These are phyloP conservation scores for Chelidonichthys spinosus DNA, from an alignment of 2,797 vertebrate genomes.

Conservation along the genomic window DNA sequence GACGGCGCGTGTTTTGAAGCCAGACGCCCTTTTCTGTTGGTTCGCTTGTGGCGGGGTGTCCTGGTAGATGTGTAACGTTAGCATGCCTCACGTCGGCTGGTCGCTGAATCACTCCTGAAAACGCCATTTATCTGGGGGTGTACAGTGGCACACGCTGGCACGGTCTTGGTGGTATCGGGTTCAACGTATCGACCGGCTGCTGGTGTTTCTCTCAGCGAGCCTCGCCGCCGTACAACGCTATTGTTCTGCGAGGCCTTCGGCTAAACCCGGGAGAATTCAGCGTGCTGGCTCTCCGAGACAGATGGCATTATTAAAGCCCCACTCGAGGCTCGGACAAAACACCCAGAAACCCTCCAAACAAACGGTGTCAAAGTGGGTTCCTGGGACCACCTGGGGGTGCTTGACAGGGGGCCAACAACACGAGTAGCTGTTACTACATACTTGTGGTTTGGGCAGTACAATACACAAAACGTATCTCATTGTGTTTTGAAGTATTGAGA, in stretches of 20 bases:
- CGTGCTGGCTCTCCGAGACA: conserved; percentile 40
- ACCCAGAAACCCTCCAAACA: background rate
- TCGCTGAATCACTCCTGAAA: conserved; percentile 3
- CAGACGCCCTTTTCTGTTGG: conserved; percentile 14
- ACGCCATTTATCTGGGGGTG: background rate
- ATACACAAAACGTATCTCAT: accelerated
- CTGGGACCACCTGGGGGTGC: background rate
- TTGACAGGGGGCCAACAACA: background rate
- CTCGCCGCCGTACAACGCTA: conserved; percentile 19
- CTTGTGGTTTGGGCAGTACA: too few species aligned
- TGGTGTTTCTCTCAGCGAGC: conserved; percentile 9
- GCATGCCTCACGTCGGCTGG: conserved; percentile 33
- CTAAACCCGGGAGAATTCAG: conserved; percentile 25
- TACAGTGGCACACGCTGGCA: background rate
- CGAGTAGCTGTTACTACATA: background rate
- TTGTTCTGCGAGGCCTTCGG: conserved; percentile 65
- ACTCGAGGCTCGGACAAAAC: conserved; percentile 11
- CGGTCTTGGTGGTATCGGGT: background rate
- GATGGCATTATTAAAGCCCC: conserved; percentile 42
- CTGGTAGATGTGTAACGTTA: conserved; percentile 55
- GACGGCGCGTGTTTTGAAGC: conserved; percentile 16
- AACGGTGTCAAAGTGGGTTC: background rate
- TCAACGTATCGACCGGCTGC: conserved; percentile 18
- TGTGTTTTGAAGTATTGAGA: background rate
- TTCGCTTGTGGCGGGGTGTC: background rate